Percentiles rank a stretch among this genome's conserved stretches.
phyloP scores from a whole-genome alignment of 2,888 invertebrate genomes.

The Blastobasis lacticolella region DNA sequence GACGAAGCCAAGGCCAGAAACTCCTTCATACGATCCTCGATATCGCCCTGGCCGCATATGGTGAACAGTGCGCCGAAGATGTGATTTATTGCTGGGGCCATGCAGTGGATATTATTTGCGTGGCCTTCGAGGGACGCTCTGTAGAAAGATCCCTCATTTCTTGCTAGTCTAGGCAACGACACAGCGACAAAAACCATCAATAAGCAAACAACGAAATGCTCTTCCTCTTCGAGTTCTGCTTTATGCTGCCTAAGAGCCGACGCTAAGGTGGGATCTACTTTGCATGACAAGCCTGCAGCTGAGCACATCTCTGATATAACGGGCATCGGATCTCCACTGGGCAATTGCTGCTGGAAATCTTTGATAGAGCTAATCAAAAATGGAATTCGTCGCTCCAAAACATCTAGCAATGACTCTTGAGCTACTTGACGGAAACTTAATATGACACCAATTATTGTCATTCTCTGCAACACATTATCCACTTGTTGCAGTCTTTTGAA shows the following conservation, averaged over 20 bases:
- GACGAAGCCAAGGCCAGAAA: slow-evolving; percentile 95
- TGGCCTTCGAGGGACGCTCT: slow-evolving; percentile 92
- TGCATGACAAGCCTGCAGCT: slow-evolving; percentile 93
- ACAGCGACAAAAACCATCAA: slow-evolving; percentile 99
- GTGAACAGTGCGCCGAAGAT: slow-evolving; percentile 98
- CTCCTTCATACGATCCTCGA: slow-evolving; percentile 98
- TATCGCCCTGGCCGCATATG: slow-evolving; percentile 95
- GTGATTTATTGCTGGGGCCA: slow-evolving; percentile 96
- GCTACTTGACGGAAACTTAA: slow-evolving; percentile 95
- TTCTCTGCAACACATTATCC: slow-evolving; percentile 95
- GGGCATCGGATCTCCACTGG: slow-evolving; percentile 90
- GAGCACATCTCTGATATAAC: slow-evolving; percentile 98
- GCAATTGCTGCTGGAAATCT: slow-evolving; percentile 94
- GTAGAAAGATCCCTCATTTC: slow-evolving; percentile 91
- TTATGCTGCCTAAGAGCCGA: slow-evolving; percentile 93
- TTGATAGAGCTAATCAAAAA: slow-evolving; percentile 95
- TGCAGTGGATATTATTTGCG: slow-evolving; percentile 99
- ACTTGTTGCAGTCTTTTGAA: slow-evolving; percentile 92
- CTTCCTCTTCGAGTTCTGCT: slow-evolving; percentile 90
- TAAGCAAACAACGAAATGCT: slow-evolving; percentile 93
- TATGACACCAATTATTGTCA: slow-evolving; percentile 98
- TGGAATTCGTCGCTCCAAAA: slow-evolving; percentile 94
- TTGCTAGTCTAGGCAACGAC: slow-evolving; percentile 94
- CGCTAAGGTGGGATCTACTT: slow-evolving; percentile 96
- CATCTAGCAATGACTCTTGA: slow-evolving; percentile 94